Conservation (phyloP, 2,797 vertebrate species). For the Numenius phaeopus region DNA sequence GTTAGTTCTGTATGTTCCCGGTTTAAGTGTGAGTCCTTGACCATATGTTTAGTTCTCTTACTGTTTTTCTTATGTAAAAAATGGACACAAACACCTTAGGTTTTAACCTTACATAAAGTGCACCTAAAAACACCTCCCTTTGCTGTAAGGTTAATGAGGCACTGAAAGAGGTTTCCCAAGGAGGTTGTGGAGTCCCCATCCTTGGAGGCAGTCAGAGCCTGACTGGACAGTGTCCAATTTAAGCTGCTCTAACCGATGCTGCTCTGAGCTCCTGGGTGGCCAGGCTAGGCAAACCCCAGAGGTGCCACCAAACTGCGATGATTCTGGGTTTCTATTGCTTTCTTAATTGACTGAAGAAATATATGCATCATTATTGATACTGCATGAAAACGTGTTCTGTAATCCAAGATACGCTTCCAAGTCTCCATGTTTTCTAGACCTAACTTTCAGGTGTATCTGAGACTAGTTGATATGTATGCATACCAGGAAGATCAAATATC, state of each 20-base stretch:
- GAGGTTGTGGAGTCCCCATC: background rate
- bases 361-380: background rate
- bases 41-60: background rate
- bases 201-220: background rate
- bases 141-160: background rate
- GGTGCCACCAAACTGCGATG: rapidly evolving
- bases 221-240: too few species aligned
- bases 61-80: background rate
- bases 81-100: background rate
- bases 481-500: background rate
- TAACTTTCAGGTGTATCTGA: background rate
- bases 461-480: background rate
- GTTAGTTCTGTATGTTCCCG: background rate
- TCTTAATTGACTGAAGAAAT: background rate
- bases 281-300: background rate
- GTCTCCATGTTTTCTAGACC: background rate
- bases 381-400: background rate
- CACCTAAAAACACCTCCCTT: background rate
- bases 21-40: background rate
- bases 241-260: background rate
- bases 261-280: rapidly evolving
- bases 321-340: background rate
- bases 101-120: background rate
- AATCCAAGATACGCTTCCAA: background rate
- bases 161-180: background rate